Base-by-base conservation (phyloP, 2,888 invertebrate species). In the Hypomecis atomaria region DNA sequence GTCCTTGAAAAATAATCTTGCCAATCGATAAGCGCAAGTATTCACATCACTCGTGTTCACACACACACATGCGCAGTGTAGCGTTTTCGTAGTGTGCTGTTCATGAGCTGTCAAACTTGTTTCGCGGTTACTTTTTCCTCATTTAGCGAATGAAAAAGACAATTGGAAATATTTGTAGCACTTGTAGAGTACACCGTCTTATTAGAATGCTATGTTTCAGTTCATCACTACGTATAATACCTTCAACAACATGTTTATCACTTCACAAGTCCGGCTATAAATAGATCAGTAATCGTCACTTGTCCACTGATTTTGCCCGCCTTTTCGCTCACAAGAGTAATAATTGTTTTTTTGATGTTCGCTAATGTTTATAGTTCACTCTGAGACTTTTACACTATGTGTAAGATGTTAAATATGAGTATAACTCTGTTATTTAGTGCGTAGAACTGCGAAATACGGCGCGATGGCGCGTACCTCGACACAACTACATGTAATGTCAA, bases 41-140 rank as follows among this genome's bases (percentile, higher is more conserved):
- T 88, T 89, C 86, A 88, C 90, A 90, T 90, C 90, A 90, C 90
- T 91, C 73, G 65, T 33, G 49, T 44, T 63, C 67, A 83, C 85
- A 67, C 88, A 67, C 88, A 89, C 85, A 91, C 90, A 84, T 85
- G 84, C 86, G 84, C 85, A 84, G 3, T 68, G 44, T 65, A 62
- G 62, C 69, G 60, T 60, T 59, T 58, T 62, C 58, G 72, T 68
- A 55, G 72, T 75, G 69, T 83, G 90, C 67, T 87, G 83, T 89
- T 81, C 74, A 74, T 84, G 88, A 90, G 86, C 87, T 91, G 92
- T 92, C 92, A 92, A 91, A 91, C 90, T 78, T 75, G 91, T 92
- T 90, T 87, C 77, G 88, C 89, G 87, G 84, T 79, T 79, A 81
- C 77, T 74, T 81, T 83, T 82, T 84, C 79, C 78, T 81, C 66